A percentile compares a stretch with the other conserved stretches of the same genome.
Conservation (phyloP, 2,888 invertebrate genomes). For the Leptinotarsa juncta region DNA sequence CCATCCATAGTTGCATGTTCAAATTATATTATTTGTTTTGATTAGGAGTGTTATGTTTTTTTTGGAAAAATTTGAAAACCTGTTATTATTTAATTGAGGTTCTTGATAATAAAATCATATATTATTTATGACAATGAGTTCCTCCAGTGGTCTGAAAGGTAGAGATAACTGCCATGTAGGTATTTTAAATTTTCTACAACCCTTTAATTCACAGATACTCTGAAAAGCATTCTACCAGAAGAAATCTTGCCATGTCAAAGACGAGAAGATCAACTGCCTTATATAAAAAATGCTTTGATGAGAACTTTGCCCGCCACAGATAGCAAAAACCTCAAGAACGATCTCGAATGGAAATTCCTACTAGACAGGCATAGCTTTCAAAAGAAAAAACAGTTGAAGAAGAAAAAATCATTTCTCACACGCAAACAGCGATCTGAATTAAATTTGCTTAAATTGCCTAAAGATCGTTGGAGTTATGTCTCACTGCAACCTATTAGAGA, state of each 20-base stretch:
- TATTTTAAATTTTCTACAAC: neutral
- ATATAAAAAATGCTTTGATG: conserved; percentile 32
- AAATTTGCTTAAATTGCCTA: conserved; percentile 74
- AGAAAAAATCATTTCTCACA: conserved; percentile 61
- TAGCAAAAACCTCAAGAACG: conserved; percentile 37
- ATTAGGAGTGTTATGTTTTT: neutral
- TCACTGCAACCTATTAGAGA: conserved; percentile 74
- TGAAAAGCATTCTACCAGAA: conserved; percentile 36
- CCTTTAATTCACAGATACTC: conserved; percentile 23
- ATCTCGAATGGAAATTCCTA: conserved; percentile 64
- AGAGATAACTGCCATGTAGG: neutral
- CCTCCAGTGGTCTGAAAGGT: conserved; percentile 1
- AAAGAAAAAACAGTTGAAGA: conserved; percentile 58
- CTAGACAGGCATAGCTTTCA: conserved; percentile 61
- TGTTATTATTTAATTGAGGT: no score
- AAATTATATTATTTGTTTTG: neutral
- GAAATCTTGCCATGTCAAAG: conserved; percentile 31
- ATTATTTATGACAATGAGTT: neutral
- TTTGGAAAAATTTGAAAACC: no score
- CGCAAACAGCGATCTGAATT: conserved; percentile 70
- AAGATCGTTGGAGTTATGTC: conserved; percentile 72
- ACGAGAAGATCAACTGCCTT: conserved; percentile 28
- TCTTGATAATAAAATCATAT: no score
- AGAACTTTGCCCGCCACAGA: conserved; percentile 46
- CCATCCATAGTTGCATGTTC: no score